phyloP scores from a whole-genome alignment of 1,140 invertebrate genomes.

The Hermetia illucens region DNA sequence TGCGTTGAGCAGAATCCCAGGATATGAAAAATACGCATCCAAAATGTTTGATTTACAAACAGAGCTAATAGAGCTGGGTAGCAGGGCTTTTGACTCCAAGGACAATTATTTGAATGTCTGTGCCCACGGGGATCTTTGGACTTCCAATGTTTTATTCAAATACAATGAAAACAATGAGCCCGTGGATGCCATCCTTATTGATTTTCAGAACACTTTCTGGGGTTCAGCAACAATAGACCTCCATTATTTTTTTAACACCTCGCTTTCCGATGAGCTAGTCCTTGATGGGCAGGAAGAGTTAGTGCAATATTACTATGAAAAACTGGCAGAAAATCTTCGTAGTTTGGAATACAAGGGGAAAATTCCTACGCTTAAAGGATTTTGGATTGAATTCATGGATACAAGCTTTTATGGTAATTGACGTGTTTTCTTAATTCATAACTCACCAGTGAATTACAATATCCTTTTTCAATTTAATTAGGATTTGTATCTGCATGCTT shows the following conservation, averaged over 20 bases:
- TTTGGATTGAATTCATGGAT: constrained; percentile 17
- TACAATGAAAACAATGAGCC: constrained; percentile 23
- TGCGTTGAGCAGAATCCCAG: too few relatives aligned
- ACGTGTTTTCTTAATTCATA: constrained; percentile 11
- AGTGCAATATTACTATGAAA: constrained; percentile 18
- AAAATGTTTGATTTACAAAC: too few relatives aligned
- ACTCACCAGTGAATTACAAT: background rate
- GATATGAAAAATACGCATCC: too few relatives aligned
- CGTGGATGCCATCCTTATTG: constrained; percentile 31
- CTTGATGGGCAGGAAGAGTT: constrained; percentile 15
- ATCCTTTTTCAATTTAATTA: constrained; percentile 4
- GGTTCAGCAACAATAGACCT: constrained; percentile 25
- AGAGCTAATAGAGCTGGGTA: too few relatives aligned
- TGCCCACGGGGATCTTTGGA: background rate
- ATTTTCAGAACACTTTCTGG: constrained; percentile 28
- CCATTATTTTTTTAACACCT: constrained; percentile 26
- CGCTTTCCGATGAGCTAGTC: constrained; percentile 17
- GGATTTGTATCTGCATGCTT: constrained; percentile 13
- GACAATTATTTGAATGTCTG: too few relatives aligned
- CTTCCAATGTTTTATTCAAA: background rate
- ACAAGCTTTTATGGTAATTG: constrained; percentile 19
- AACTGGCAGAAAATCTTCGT: constrained; percentile 14
- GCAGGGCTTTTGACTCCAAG: too few relatives aligned
- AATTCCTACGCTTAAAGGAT: constrained; percentile 18
- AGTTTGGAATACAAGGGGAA: constrained; percentile 18